Evolutionary conservation across 1,140 invertebrate genomes (phyloP), one percentile per base, ranked within the genome.

Genomic region (Trachelipus rathkii): DNA sequence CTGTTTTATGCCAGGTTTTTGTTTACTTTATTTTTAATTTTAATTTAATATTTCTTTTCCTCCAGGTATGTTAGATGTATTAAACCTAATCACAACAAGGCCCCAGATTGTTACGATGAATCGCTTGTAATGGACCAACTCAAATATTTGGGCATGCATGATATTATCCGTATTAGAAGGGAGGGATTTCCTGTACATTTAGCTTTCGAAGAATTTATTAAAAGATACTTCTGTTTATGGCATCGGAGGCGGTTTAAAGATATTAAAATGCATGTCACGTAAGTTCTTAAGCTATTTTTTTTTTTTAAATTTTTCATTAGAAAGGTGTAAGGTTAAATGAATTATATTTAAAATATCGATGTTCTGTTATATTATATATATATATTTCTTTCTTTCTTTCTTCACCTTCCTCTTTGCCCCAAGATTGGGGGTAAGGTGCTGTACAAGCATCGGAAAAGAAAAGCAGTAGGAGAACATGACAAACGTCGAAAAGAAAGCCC

Each of bases 171-270:
- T 73, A 98, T 98, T 75, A 87, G 95, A 50, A 91, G 93, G 82
- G 94, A 97, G 86, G 95, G 96, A 0, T 98, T 92, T 85, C 95
- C 95, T 0, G 91, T 96, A 77, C 95, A 97, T 85, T 88, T 95
- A 83, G 87, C 88, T 3, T 90, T 93, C 80, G 87, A 89, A 53
- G 90, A 92, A 66, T 97, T 97, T 84, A 84, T 93, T n/a, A 84
- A 86, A 50, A 88, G 93, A 53, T 96, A 95, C 85, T 87, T 90
- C 72, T 94, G 93, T 83, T 85, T 93, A 3, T 86, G 86, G 8
- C 87, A 86, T 81, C 83, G 81, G 53, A 73, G 78, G 44, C 76
- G 77, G 74, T 76, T 77, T 60, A 77, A 77, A 67, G 77, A 78
- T 19, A n/a, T 67, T 19, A 80, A 77, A 24, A 74, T 79, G 11